These are phyloP conservation scores for Baccha elongata DNA, from an alignment of 2,888 invertebrate species.

Conservation along the genomic window DNA sequence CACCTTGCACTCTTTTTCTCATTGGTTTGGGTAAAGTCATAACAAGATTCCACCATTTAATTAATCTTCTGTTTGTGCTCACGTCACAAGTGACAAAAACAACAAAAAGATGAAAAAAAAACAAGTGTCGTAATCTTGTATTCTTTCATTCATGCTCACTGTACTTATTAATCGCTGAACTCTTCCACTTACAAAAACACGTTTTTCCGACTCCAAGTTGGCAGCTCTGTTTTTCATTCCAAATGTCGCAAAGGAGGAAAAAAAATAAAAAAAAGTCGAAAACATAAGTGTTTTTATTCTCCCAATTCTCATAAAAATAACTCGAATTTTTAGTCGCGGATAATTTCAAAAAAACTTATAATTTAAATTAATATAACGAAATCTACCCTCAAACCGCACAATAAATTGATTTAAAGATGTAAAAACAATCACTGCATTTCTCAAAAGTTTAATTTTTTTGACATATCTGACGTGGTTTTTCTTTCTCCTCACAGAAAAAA, in stretches of 20 bases:
- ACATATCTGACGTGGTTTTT: constrained; percentile 71
- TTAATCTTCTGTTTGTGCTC: no score
- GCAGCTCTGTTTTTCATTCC: background rate
- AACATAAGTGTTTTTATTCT: constrained; percentile 32
- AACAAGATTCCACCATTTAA: no score
- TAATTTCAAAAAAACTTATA: background rate
- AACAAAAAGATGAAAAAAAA: no score
- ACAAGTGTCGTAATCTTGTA: no score
- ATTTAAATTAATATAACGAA: background rate
- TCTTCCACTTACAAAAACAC: background rate
- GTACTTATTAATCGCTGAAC: background rate
- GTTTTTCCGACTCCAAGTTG: background rate
- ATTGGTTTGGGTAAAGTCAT: no score
- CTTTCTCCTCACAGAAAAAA: constrained; percentile 38
- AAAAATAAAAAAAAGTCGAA: constrained; percentile 15
- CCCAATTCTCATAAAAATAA: constrained; percentile 1
- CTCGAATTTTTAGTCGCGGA: constrained; percentile 7
- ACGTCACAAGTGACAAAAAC: no score
- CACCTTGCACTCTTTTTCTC: no score
- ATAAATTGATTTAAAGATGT: constrained; percentile 12
- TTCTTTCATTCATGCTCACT: no score
- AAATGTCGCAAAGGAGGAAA: constrained; percentile 28
- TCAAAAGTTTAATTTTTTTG: constrained; percentile 27
- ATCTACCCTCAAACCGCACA: constrained; percentile 8
- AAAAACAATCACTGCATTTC: constrained; percentile 25